A percentile compares a stretch with the other conserved stretches of the same genome.
Evolutionary conservation across 2,113 vertebrate genomes (phyloP).

Genomic region (Candoia aspera): DNA sequence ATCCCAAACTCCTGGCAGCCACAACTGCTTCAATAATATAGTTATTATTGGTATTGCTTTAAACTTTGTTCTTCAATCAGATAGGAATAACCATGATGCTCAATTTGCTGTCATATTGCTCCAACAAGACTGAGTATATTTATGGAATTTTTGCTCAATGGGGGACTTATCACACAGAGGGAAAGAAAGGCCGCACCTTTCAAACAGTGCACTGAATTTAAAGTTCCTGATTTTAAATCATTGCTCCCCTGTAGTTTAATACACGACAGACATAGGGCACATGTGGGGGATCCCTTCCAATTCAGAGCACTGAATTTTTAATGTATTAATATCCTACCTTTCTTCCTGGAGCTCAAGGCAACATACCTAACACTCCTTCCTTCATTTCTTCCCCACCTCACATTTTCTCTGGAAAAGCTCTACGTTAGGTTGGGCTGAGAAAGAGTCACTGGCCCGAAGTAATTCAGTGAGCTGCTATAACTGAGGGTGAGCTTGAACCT

Average conservation of each 20-base stretch:
- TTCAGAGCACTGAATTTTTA: background rate
- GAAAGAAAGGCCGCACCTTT: background rate
- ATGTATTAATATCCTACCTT: background rate
- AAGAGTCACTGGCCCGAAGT: background rate
- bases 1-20: background rate
- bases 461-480: background rate
- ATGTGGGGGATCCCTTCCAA: background rate
- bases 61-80: background rate
- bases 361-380: background rate
- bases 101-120: too few species aligned
- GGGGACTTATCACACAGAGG: background rate
- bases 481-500: background rate
- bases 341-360: background rate
- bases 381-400: background rate
- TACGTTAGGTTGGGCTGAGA: background rate
- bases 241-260: background rate
- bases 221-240: background rate
- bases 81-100: background rate
- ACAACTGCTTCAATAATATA: background rate
- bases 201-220: background rate
- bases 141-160: background rate
- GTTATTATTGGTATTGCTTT: background rate
- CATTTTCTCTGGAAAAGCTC: background rate
- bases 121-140: background rate
- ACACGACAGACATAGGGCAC: background rate